A percentile compares a stretch with the other conserved stretches of the same genome.
phyloP scores from a whole-genome alignment of 2,888 invertebrate species.

The Nomada flava region DNA sequence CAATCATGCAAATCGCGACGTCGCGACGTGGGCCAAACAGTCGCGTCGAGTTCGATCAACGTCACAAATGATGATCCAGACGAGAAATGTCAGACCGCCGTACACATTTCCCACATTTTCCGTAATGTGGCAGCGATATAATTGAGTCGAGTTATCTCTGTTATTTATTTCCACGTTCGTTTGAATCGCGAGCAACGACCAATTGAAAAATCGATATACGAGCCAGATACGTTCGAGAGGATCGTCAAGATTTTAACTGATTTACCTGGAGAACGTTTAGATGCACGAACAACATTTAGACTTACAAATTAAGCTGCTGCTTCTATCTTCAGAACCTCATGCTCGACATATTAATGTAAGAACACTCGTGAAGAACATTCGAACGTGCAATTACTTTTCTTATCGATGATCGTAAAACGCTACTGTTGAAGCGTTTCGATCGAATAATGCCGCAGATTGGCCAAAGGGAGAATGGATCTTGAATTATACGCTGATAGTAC shows the following conservation, averaged over 20 bases:
- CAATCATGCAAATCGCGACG: slow-evolving; percentile 36
- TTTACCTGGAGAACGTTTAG: slow-evolving; percentile 18
- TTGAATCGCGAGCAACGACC: slow-evolving; percentile 4
- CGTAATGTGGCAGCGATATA: slow-evolving; percentile 55
- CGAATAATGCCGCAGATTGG: background rate
- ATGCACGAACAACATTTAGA: slow-evolving; percentile 38
- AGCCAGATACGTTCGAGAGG: slow-evolving; percentile 19
- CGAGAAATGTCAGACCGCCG: slow-evolving; percentile 51
- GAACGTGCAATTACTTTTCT: slow-evolving; percentile 16
- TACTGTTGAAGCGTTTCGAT: background rate
- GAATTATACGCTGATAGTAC: background rate
- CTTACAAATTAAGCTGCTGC: slow-evolving; percentile 50
- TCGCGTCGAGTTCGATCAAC: slow-evolving; percentile 49
- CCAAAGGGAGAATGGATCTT: too few relatives aligned
- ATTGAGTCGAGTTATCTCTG: slow-evolving; percentile 51
- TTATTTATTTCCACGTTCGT: slow-evolving; percentile 40
- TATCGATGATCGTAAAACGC: slow-evolving; percentile 26
- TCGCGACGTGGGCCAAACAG: too few relatives aligned
- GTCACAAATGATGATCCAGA: slow-evolving; percentile 52
- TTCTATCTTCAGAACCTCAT: background rate
- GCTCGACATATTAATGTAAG: slow-evolving; percentile 40
- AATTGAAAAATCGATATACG: slow-evolving; percentile 19
- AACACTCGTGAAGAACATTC: slow-evolving; percentile 41
- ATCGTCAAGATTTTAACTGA: slow-evolving; percentile 16
- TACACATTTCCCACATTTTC: background rate